A percentile compares a stretch with the other conserved stretches of the same genome.
phyloP scores from a whole-genome alignment of 2,797 vertebrate species.

The Catamblyrhynchus diadema region DNA sequence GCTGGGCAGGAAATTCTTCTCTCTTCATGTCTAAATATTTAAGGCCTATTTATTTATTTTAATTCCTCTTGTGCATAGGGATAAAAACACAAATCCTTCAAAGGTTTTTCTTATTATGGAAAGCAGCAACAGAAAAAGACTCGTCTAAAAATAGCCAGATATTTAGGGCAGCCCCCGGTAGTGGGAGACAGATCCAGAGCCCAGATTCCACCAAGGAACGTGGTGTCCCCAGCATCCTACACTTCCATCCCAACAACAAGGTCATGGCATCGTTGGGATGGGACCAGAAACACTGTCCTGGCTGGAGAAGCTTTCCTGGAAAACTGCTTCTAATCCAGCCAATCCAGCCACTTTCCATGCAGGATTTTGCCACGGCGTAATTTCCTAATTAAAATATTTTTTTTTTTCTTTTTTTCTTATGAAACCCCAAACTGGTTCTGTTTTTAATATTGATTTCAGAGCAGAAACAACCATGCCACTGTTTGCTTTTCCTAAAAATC shows the following conservation, averaged over 20 bases:
- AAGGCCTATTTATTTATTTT: conserved; percentile 61
- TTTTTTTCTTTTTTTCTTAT: not conserved
- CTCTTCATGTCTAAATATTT: conserved; percentile 48
- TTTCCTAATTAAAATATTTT: not conserved
- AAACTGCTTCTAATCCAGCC: not conserved
- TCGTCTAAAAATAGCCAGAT: conserved; percentile 29
- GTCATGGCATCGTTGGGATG: not conserved
- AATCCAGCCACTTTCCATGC: not conserved
- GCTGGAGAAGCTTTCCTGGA: not conserved
- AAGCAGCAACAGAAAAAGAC: conserved; percentile 39
- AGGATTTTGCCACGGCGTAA: not conserved
- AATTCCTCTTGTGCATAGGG: conserved; percentile 54
- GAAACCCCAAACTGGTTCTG: not conserved
- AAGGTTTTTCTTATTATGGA: conserved; percentile 57
- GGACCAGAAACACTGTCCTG: not conserved
- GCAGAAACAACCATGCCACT: not conserved
- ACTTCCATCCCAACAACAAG: not conserved
- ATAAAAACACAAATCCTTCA: conserved; percentile 62
- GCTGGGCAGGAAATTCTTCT: conserved; percentile 61
- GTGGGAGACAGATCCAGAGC: conserved; percentile 1
- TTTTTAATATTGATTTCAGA: not conserved
- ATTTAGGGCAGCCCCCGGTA: conserved; percentile 51
- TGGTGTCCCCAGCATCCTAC: not conserved
- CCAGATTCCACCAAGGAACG: not conserved
- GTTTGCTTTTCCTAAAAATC: not conserved